phyloP scores from a whole-genome alignment of 2,797 vertebrate species.

The Botia kubotai region DNA sequence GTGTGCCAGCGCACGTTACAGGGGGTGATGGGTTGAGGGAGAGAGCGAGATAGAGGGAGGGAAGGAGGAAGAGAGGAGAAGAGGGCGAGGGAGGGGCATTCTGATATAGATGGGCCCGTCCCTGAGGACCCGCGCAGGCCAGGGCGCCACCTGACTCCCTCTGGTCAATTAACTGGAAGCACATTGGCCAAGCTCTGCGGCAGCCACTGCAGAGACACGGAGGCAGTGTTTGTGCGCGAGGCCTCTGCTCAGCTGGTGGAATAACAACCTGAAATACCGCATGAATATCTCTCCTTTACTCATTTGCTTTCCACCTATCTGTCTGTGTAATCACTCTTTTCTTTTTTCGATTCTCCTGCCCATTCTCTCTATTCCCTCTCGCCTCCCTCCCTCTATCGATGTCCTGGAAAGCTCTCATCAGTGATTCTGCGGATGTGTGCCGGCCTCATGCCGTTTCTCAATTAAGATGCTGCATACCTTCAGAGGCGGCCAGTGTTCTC shows the following conservation, averaged over 20 bases:
- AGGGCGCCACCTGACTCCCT: conserved; percentile 69
- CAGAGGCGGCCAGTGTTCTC: conserved; percentile 35
- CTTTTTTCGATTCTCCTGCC: conserved; percentile 38
- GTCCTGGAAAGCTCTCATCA: conserved; percentile 59
- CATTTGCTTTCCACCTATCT: conserved; percentile 42
- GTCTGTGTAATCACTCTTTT: conserved; percentile 29
- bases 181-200: conserved; percentile 55
- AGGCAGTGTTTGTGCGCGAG: conserved; percentile 37
- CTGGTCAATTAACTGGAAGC: conserved; percentile 80
- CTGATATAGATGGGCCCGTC: conserved; percentile 62
- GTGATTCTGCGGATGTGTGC: conserved; percentile 58
- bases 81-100: conserved; percentile 45
- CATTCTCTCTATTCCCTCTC: conserved; percentile 33
- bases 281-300: conserved; percentile 45
- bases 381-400: conserved; percentile 45
- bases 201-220: conserved; percentile 50
- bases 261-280: conserved; percentile 58
- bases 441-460: conserved; percentile 62
- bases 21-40: conserved; percentile 62
- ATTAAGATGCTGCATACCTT: conserved; percentile 61
- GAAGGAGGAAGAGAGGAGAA: conserved; percentile 5
- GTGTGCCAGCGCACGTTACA: conserved; percentile 70
- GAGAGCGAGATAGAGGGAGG: conserved; percentile 41
- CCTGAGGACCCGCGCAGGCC: conserved; percentile 39
- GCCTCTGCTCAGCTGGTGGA: conserved; percentile 55